Evolutionary conservation across 2,797 vertebrate species (phyloP), one percentile per base, ranked within the genome.

Genomic region (Pseudochaenichthys georgianus): DNA sequence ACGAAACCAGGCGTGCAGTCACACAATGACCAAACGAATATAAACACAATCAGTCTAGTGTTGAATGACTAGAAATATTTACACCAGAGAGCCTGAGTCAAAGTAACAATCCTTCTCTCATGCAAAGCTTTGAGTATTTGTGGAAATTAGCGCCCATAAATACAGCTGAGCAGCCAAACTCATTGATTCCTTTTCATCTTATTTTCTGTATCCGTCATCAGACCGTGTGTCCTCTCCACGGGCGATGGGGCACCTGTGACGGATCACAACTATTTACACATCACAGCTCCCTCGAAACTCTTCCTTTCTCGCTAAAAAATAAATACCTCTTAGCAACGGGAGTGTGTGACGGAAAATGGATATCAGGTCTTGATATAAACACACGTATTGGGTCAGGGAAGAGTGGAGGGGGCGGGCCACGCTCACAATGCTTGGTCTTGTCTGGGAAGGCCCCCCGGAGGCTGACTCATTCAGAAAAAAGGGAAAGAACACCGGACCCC

Each of bases 221-320:
- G 75, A 58, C 50, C n/a, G 12, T 21, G 50, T 11, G 17, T 75
- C 80, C 51, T 70, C 64, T 76, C 58, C 52, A 60, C 77, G 80
- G 72, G 66, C 41, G 15, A 63, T 13, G 50, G 63, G 55, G 73
- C 84, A 90, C 92, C 86, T 93, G 91, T 66, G 62, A 84, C 55
- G 70, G 88, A 94, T 93, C 86, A 90, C 74, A 80, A 72, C 53
- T 90, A 88, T 92, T 92, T 93, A 92, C 88, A 83, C 71, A 78
- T 89, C 75, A 74, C 84, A 78, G 84, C 64, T 80, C 77, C 64
- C 70, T 68, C 69, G 64, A 80, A 88, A 83, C 70, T 51, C 41
- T 80, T 75, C 86, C 79, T 51, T 75, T 64, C 60, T 28, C 19
- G 77, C 83, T 81, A 78, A 88, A 38, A 93, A 93, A 90, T 93